Evolutionary conservation across 2,888 invertebrate species (phyloP), one percentile per base, ranked within the genome.

Genomic region (Drosophila putrida): DNA sequence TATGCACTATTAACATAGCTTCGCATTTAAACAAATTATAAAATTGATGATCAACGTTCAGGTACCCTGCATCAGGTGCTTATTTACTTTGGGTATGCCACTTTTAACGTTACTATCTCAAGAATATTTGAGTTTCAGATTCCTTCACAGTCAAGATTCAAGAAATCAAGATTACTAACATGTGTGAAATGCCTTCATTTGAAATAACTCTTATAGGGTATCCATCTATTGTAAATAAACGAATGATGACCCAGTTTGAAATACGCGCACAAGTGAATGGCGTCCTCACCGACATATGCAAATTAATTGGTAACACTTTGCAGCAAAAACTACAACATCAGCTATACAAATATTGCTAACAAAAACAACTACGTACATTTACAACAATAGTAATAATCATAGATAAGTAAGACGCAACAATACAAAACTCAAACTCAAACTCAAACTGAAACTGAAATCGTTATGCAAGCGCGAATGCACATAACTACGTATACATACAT

Each of bases 261-360:
- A 54, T 63, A 50, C 73, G 66, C 62, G 54, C 67, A 47, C 74
- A 82, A 86, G 88, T 82, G 83, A 88, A 83, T 80, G 82, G 62
- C 55, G 51, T 33, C 75, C 68, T 69, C 75, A 64, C 54, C 65
- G 57, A 67, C 79, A 87, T 84, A 84, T 84, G 84, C 84, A 84
- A 84, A 84, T 84, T 84, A 84, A 84, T 84, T 84, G 89, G 87
- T 84, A 88, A 84, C 87, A 87, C 81, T 83, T 88, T 86, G 71
- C 64, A 59, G 61, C 64, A 47, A 39, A 68, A 66, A 31, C 39
- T 41, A 31, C 38, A 58, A 50, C 60, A 38, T 59, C 50, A 55
- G 28, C 28, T 6, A 38, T 44, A 61, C 62, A 54, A 71, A 49
- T 49, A 68, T 53, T 63, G 66, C 49, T 59, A 61, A 51, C 38